Evolutionary conservation across 2,113 vertebrate genomes (phyloP).

Genomic region (Tichodroma muraria): DNA sequence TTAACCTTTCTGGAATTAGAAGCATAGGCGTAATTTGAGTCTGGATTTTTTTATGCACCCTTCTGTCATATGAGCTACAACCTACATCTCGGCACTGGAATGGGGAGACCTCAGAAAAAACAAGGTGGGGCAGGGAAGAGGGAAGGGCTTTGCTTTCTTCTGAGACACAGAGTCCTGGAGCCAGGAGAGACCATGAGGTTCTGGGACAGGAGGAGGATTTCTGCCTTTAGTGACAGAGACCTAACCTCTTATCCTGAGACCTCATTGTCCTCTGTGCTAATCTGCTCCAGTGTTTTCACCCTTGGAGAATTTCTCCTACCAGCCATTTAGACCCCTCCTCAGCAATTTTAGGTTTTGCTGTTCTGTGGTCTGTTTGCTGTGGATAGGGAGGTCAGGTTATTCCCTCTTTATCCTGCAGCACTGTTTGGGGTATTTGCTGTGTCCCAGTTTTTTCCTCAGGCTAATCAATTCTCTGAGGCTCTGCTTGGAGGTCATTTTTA

Average conservation of each 20-base stretch:
- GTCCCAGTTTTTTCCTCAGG: neutral
- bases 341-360: neutral
- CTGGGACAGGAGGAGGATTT: neutral
- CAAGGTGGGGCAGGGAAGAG: neutral
- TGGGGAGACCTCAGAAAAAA: neutral
- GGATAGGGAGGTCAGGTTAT: neutral
- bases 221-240: neutral
- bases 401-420: neutral
- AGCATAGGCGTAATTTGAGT: neutral
- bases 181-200: neutral
- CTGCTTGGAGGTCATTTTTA: neutral
- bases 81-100: neutral
- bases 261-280: neutral
- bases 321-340: neutral
- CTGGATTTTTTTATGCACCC: neutral
- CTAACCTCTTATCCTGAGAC: neutral
- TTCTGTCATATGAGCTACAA: neutral
- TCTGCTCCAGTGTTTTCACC: neutral
- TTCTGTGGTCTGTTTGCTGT: neutral
- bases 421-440: neutral
- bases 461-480: neutral
- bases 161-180: neutral
- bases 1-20: slow-evolving; percentile 14
- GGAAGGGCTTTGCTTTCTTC: neutral
- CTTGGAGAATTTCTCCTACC: neutral